Evolutionary conservation across 2,888 invertebrate species (phyloP).

Genomic region (Taphrorychus bicolor): DNA sequence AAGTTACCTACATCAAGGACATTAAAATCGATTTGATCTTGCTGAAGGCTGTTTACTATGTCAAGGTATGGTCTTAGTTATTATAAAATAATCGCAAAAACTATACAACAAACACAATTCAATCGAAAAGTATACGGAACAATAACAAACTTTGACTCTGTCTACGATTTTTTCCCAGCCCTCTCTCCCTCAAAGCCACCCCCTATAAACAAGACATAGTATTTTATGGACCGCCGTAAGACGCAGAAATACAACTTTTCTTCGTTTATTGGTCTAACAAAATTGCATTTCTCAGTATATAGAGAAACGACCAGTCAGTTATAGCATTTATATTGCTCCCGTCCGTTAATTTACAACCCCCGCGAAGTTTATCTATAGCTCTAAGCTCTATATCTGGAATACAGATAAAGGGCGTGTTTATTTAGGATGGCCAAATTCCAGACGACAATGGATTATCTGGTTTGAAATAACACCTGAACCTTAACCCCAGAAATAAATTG

Average conservation of each 20-base stretch:
- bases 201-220: not conserved
- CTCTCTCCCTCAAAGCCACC: not conserved
- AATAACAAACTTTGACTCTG: not conserved
- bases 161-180: not conserved
- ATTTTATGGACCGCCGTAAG: not conserved
- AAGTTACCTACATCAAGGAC: too few relatives aligned
- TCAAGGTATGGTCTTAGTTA: too few relatives aligned
- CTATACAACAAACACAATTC: too few relatives aligned
- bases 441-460: not conserved
- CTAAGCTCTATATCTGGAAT: not conserved
- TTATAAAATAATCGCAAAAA: too few relatives aligned
- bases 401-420: not conserved
- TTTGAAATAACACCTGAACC: not conserved
- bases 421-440: not conserved
- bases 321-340: not conserved
- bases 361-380: not conserved
- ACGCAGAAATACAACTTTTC: not conserved
- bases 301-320: not conserved
- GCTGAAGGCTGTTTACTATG: too few relatives aligned
- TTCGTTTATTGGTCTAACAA: not conserved
- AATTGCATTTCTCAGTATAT: not conserved
- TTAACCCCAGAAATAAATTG: not conserved
- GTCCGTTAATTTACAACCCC: not conserved
- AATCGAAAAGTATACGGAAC: too few relatives aligned
- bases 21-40: too few relatives aligned